Conservation (phyloP, 2,113 vertebrate species). For the Hemiprocne comata region DNA sequence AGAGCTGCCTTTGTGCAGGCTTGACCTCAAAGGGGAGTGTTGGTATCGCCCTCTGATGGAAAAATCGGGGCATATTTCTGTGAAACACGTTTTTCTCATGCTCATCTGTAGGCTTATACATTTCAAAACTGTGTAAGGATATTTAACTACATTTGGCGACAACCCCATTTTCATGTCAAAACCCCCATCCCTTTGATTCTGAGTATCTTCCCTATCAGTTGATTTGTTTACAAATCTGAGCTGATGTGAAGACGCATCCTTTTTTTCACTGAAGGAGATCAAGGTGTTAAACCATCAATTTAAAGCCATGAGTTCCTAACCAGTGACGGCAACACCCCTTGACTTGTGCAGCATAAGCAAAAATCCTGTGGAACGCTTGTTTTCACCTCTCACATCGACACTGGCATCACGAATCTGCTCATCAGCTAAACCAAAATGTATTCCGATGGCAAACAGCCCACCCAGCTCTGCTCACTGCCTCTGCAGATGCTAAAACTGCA, state of each 20-base stretch:
- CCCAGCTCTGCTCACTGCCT: slow-evolving; percentile 49
- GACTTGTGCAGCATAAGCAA: slow-evolving; percentile 53
- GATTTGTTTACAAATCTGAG: slow-evolving; percentile 60
- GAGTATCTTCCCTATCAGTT: slow-evolving; percentile 42
- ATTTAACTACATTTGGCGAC: slow-evolving; percentile 12
- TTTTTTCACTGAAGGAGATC: slow-evolving; percentile 55
- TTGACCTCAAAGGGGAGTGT: slow-evolving; percentile 43
- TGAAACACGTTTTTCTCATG: neutral
- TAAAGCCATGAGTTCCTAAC: slow-evolving; percentile 59
- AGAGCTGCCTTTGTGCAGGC: neutral
- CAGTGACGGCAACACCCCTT: slow-evolving; percentile 46
- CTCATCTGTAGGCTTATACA: neutral
- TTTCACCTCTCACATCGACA: slow-evolving; percentile 62
- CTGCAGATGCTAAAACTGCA: slow-evolving; percentile 68
- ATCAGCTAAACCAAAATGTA: slow-evolving; percentile 55
- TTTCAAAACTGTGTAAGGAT: neutral
- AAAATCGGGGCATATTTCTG: neutral
- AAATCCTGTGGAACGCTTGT: slow-evolving; percentile 44
- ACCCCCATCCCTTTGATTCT: slow-evolving; percentile 11
- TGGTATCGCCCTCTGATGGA: slow-evolving; percentile 60
- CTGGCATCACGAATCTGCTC: slow-evolving; percentile 57
- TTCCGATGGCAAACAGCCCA: slow-evolving; percentile 66
- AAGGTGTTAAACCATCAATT: slow-evolving; percentile 62
- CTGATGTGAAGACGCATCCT: slow-evolving; percentile 43
- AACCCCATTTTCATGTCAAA: neutral